A percentile compares a stretch with the other conserved stretches of the same genome.
These are phyloP conservation scores for Lepidostoma basale DNA, from an alignment of 1,140 invertebrate genomes.

Conservation along the genomic window DNA sequence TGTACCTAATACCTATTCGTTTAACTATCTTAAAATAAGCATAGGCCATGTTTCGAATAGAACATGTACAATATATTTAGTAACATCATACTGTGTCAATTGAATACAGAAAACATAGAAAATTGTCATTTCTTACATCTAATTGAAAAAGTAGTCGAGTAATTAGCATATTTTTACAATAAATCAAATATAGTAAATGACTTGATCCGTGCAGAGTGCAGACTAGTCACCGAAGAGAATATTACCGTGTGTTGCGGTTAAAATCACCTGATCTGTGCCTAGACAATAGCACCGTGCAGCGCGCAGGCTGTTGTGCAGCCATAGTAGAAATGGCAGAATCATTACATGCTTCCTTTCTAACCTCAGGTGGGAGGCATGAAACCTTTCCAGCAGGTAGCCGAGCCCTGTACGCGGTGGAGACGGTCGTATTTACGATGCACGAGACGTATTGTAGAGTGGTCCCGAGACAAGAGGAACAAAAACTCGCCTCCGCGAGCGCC, in stretches of 20 bases:
- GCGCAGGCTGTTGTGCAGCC: not conserved
- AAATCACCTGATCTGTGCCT: not conserved
- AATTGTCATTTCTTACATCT: too few species aligned
- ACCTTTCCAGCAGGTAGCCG: not conserved
- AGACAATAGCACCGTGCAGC: not conserved
- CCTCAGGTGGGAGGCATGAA: not conserved
- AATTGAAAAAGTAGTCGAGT: too few species aligned
- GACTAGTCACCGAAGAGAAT: too few species aligned
- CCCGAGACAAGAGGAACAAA: conserved; percentile 26
- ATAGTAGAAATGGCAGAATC: not conserved
- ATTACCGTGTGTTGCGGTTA: not conserved
- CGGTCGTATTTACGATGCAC: conserved; percentile 12
- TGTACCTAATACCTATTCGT: too few species aligned
- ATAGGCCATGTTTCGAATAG: too few species aligned
- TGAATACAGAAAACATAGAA: too few species aligned
- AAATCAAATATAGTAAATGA: too few species aligned
- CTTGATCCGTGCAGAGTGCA: too few species aligned
- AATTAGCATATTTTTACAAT: too few species aligned
- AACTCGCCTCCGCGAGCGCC: not conserved
- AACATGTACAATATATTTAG: too few species aligned
- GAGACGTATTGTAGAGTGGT: conserved; percentile 6
- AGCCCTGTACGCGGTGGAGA: not conserved
- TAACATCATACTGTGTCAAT: too few species aligned
- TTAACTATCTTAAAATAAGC: too few species aligned
- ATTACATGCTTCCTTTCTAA: not conserved